Conservation (phyloP, 2,113 vertebrate genomes). For the Chionodraco myersi region DNA sequence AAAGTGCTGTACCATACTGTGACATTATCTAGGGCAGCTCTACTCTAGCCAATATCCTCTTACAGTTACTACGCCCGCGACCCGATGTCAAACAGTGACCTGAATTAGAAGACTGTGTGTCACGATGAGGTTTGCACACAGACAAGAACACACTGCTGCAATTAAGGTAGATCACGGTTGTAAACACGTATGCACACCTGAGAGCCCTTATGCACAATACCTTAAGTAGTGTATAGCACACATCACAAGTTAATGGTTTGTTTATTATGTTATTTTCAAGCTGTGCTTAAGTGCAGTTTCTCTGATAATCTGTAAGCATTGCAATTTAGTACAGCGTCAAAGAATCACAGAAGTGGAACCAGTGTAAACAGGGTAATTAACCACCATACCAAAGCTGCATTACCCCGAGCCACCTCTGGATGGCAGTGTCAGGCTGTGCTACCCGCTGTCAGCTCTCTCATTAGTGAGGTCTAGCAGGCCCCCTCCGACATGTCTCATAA, state of each 20-base stretch:
- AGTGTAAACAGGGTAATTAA: slow-evolving; percentile 52
- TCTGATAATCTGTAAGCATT: slow-evolving; percentile 16
- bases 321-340: slow-evolving; percentile 28
- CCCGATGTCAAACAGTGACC: slow-evolving; percentile 59
- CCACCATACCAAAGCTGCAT: slow-evolving; percentile 1
- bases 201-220: neutral
- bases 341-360: slow-evolving; percentile 39
- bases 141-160: slow-evolving; percentile 12
- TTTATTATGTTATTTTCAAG: slow-evolving; percentile 4
- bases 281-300: slow-evolving; percentile 15
- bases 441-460: slow-evolving; percentile 83
- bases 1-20: slow-evolving; percentile 48
- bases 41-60: slow-evolving; percentile 33
- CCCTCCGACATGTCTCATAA: slow-evolving; percentile 97
- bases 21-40: slow-evolving; percentile 69
- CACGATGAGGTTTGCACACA: slow-evolving; percentile 20
- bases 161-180: slow-evolving; percentile 29
- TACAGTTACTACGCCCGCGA: slow-evolving; percentile 33
- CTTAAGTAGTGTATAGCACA: neutral
- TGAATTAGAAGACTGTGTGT: slow-evolving; percentile 55
- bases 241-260: slow-evolving; percentile 9
- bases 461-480: slow-evolving; percentile 92
- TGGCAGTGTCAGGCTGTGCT: slow-evolving; percentile 91
- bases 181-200: slow-evolving; percentile 6
- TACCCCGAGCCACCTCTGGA: slow-evolving; percentile 84